phyloP scores from a whole-genome alignment of 2,113 vertebrate species.

The Notothenia coriiceps region DNA sequence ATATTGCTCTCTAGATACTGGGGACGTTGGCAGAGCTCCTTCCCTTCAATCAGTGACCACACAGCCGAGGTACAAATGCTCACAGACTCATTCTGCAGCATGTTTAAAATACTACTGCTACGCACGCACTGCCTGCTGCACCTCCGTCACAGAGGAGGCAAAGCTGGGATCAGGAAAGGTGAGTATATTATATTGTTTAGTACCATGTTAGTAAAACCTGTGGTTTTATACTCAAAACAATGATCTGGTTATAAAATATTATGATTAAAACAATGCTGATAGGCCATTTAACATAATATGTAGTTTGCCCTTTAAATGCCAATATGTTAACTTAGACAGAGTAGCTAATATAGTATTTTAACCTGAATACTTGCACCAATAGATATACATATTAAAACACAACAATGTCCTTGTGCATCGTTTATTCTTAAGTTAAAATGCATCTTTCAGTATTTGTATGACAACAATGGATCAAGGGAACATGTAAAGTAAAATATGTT shows the following conservation, averaged over 20 bases:
- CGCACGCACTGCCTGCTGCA: background rate
- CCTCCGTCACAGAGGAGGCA: background rate
- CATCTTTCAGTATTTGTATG: too few relatives aligned
- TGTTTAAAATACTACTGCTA: background rate
- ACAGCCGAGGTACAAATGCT: constrained; percentile 50
- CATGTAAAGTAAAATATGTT: too few relatives aligned
- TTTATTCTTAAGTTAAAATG: too few relatives aligned
- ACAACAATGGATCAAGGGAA: too few relatives aligned
- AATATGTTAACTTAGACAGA: too few relatives aligned
- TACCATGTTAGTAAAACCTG: background rate
- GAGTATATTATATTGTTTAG: background rate
- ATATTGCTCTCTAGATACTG: constrained; percentile 43
- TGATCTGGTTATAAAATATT: background rate
- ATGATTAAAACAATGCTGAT: too few relatives aligned
- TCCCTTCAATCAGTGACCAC: constrained; percentile 43
- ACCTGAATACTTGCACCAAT: too few relatives aligned
- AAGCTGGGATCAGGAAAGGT: constrained; percentile 11
- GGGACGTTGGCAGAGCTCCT: constrained; percentile 38
- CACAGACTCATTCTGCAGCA: constrained; percentile 38
- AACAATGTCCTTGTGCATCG: too few relatives aligned
- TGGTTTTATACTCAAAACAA: background rate
- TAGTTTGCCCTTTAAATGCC: background rate
- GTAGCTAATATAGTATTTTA: too few relatives aligned
- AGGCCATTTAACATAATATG: background rate
- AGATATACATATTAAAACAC: too few relatives aligned